phyloP scores from a whole-genome alignment of 1,140 invertebrate species.

The roundworm (Caenorhabditis elegans) region WBcel235 BX284602.5:4855001-4855500 shows the following conservation, averaged over 20 bases:
- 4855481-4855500: too few relatives aligned
- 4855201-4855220: neutral
- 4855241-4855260: neutral
- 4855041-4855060: neutral
- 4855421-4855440: too few relatives aligned
- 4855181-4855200: neutral
- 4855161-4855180: neutral
- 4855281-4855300: neutral
- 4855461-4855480: too few relatives aligned
- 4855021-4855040: neutral
- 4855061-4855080: neutral
- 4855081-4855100: neutral
- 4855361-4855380: too few relatives aligned
- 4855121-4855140: neutral
- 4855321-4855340: too few relatives aligned
- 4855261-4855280: neutral
- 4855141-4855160: neutral
- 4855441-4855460: too few relatives aligned
- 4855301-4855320: too few relatives aligned
- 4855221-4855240: constrained; percentile 1
- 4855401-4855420: too few relatives aligned
- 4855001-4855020: neutral
- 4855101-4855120: neutral
- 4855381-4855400: too few relatives aligned
- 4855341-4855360: too few relatives aligned